Evolutionary conservation across 2,888 invertebrate genomes (phyloP).

Genomic region (Rugalucina vietnamica): DNA sequence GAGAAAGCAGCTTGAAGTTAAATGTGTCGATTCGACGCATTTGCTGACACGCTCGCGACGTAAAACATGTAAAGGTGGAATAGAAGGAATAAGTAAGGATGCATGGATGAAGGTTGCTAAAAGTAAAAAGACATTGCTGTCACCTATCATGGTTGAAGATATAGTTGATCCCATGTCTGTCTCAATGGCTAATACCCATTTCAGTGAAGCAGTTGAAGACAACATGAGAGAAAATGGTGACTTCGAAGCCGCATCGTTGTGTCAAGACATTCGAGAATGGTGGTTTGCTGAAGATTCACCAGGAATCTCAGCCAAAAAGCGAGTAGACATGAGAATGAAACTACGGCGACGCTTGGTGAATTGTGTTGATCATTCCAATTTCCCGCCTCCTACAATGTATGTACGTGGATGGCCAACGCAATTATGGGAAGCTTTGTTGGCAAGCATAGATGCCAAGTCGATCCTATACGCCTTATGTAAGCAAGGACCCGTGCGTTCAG

Average conservation of each 20-base stretch:
- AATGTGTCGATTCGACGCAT: conserved; percentile 41
- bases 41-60: conserved; percentile 28
- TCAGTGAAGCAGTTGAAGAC: conserved; percentile 20
- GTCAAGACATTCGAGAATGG: conserved; percentile 24
- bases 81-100: conserved; percentile 25
- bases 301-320: conserved; percentile 14
- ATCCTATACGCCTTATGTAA: conserved; percentile 15
- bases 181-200: conserved; percentile 22
- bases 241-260: conserved; percentile 15
- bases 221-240: conserved; percentile 31
- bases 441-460: conserved; percentile 35
- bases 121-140: conserved; percentile 9
- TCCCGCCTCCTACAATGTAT: conserved; percentile 29
- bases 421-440: conserved; percentile 38
- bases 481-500: conserved; percentile 29
- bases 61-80: conserved; percentile 28
- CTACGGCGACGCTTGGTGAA: conserved; percentile 10
- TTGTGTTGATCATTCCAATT: background rate
- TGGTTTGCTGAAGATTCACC: conserved; percentile 41
- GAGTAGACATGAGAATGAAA: background rate
- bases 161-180: conserved; percentile 42
- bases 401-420: conserved; percentile 43
- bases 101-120: conserved; percentile 39
- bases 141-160: conserved; percentile 29
- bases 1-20: conserved; percentile 35